Evolutionary conservation across 2,113 vertebrate genomes (phyloP).

Genomic region (Pristiophorus japonicus): DNA sequence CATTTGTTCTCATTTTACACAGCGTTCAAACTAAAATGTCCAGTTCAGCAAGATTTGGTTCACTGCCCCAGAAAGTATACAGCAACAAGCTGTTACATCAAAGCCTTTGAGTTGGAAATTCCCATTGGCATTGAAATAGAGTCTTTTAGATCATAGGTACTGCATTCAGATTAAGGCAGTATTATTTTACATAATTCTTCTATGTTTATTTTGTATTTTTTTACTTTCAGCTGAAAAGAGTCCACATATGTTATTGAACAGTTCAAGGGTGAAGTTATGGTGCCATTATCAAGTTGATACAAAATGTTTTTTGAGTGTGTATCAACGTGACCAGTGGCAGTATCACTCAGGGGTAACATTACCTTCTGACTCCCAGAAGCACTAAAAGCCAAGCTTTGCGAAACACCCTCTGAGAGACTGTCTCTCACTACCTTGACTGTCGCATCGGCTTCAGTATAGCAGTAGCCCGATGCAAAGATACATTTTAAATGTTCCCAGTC

Average conservation of each 20-base stretch:
- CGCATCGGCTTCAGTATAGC: background rate
- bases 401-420: background rate
- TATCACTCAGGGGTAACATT: background rate
- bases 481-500: background rate
- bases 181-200: constrained; percentile 11
- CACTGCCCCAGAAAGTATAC: background rate
- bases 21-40: constrained; percentile 21
- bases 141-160: background rate
- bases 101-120: constrained; percentile 11
- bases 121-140: background rate
- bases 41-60: constrained; percentile 9
- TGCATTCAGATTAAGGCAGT: background rate
- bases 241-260: background rate
- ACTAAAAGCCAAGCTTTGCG: background rate
- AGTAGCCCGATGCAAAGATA: background rate
- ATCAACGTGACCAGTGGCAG: background rate
- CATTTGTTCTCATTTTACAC: background rate
- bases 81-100: background rate
- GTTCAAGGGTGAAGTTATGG: background rate
- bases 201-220: background rate
- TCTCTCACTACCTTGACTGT: background rate
- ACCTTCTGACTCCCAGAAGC: background rate
- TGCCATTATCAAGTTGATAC: background rate
- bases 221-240: background rate
- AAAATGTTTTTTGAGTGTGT: background rate